Base-by-base conservation (phyloP, 2,888 invertebrate species). In the Erebia palarica region DNA sequence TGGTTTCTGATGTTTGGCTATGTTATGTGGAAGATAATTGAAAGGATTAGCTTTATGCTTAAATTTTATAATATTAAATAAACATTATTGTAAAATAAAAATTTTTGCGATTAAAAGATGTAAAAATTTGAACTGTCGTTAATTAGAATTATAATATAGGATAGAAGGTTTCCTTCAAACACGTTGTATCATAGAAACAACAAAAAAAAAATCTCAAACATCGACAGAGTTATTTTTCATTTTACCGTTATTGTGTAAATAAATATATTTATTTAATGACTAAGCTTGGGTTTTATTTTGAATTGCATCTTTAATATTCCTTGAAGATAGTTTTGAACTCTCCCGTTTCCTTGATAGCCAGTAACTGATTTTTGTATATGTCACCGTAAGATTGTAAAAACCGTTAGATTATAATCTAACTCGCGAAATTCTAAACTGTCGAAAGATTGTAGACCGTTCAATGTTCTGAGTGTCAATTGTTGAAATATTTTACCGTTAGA, bases 231-330 rank as follows among this genome's bases (percentile, higher is more conserved):
- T 84, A 84, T 82, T 82, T 86, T 89, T 90, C 82, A 86, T 86
- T 90, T 90, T 82, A 85, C 84, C 85, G 90, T 92, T 92, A 87
- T 82, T 81, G 74, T 93, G 92, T 93, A 93, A 91, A 93, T 93
- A 93, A 92, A 92, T 91, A 93, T 92, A 92, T 93, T 92, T 93
- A 93, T 93, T 92, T 92, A 91, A 92, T 85, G 86, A 91, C 88
- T 89, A 86, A 65, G 67, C 69, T 71, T 77, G 78, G 81, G 83
- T 91, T 89, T 91, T 75, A 88, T 85, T 90, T 69, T 51, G 49
- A 69, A 65, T 65, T 70, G 49, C 16, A 59, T 49, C 58, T 14
- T 3, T 11, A 11, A 44, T 7, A 42, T 18, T 36, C 2, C 53
- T 16, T 8, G 49, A 49, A 14, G 14, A 49, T 49, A 49, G 14